These are phyloP conservation scores for Ischnura elegans DNA, from an alignment of 2,888 invertebrate species.

Conservation along the genomic window DNA sequence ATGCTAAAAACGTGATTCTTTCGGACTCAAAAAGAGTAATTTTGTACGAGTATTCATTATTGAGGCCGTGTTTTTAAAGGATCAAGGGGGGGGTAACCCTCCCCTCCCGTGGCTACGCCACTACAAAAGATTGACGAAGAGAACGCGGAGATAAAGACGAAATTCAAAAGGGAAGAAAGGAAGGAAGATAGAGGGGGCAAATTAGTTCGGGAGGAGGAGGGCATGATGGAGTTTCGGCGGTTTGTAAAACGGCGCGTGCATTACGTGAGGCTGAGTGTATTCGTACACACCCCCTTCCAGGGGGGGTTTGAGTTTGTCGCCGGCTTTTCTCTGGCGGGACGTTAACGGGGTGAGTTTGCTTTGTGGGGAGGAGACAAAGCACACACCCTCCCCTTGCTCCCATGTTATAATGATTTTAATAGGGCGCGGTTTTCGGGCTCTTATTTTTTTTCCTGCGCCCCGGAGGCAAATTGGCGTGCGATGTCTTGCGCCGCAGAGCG, in stretches of 20 bases:
- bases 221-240: background rate
- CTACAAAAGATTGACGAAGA: too few species aligned
- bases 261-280: background rate
- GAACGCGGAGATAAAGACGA: background rate
- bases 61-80: too few species aligned
- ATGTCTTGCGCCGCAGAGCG: slow-evolving; percentile 44
- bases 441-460: background rate
- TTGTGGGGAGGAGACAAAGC: slow-evolving; percentile 33
- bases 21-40: too few species aligned
- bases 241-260: background rate
- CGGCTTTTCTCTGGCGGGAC: too few species aligned
- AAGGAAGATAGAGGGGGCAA: background rate
- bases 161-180: slow-evolving; percentile 15
- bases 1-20: too few species aligned
- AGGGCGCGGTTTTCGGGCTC: slow-evolving; percentile 33
- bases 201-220: background rate
- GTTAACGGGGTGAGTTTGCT: background rate
- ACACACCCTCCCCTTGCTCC: background rate
- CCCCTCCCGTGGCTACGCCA: too few species aligned
- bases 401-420: slow-evolving; percentile 59
- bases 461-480: slow-evolving; percentile 63
- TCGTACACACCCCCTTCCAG: background rate
- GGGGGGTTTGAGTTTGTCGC: background rate
- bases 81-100: too few species aligned
- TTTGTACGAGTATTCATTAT: too few species aligned